Conservation (phyloP, 1,140 invertebrate genomes). For the Eciton burchellii region DNA sequence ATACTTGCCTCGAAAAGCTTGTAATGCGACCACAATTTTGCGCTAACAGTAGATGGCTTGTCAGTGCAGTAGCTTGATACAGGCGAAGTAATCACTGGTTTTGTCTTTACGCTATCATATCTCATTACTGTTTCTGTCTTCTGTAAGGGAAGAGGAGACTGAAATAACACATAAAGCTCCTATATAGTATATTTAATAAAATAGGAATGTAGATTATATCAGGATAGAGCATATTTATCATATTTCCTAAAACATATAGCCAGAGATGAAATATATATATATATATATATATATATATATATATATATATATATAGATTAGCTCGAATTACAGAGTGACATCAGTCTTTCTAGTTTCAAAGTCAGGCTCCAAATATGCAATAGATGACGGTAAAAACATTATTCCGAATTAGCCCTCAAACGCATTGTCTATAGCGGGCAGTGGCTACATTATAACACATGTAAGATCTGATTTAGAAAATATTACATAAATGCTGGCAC, state of each 20-base stretch:
- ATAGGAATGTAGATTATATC: not conserved
- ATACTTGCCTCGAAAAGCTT: conserved; percentile 68
- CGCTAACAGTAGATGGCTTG: conserved; percentile 25
- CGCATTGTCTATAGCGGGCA: no score
- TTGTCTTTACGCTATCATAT: conserved; percentile 69
- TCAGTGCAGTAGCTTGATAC: not conserved
- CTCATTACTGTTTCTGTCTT: conserved; percentile 72
- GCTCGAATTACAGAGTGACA: not conserved
- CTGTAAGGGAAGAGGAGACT: conserved; percentile 71
- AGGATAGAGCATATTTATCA: no score
- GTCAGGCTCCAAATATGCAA: not conserved
- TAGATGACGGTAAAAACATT: no score
- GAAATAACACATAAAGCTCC: conserved; percentile 18
- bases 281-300: conserved; percentile 12
- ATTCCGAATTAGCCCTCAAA: no score
- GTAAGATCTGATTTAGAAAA: not conserved
- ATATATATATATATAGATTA: conserved; percentile 14
- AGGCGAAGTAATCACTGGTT: conserved; percentile 33
- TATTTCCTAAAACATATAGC: not conserved
- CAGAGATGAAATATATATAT: not conserved
- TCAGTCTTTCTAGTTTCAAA: not conserved
- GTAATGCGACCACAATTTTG: conserved; percentile 50
- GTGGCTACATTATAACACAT: conserved; percentile 5
- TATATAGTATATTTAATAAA: conserved; percentile 16
- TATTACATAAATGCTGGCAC: conserved; percentile 24